Conservation (phyloP, 2,113 vertebrate genomes). For the Gulo gulo region DNA sequence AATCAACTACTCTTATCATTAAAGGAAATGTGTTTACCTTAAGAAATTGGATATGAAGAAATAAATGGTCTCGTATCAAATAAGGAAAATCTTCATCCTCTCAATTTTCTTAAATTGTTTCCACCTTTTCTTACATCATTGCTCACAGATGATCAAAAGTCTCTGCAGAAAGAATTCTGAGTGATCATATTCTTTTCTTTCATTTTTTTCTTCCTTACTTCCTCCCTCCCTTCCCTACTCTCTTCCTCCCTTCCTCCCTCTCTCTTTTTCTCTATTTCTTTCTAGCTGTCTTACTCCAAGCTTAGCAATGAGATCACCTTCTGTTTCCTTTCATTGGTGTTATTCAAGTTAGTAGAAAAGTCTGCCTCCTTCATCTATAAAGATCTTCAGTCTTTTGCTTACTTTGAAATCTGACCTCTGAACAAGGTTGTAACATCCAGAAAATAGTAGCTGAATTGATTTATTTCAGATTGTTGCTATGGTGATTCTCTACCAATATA, state of each 20-base stretch:
- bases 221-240: neutral
- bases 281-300: neutral
- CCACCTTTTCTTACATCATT: neutral
- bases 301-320: constrained; percentile 32
- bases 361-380: constrained; percentile 58
- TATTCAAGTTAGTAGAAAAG: constrained; percentile 62
- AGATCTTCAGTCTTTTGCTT: constrained; percentile 64
- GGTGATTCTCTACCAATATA: constrained; percentile 68
- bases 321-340: constrained; percentile 25
- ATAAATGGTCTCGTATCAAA: neutral
- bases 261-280: neutral
- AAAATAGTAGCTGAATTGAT: constrained; percentile 74
- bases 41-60: constrained; percentile 9
- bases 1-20: neutral
- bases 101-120: constrained; percentile 19
- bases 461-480: constrained; percentile 73
- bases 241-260: neutral
- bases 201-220: neutral
- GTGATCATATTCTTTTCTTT: neutral
- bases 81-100: neutral
- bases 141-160: constrained; percentile 44
- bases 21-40: constrained; percentile 24
- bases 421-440: constrained; percentile 58
- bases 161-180: neutral
- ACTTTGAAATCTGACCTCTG: constrained; percentile 77